Evolutionary conservation across 2,888 invertebrate species (phyloP).

Genomic region (Trachelus stipa): DNA sequence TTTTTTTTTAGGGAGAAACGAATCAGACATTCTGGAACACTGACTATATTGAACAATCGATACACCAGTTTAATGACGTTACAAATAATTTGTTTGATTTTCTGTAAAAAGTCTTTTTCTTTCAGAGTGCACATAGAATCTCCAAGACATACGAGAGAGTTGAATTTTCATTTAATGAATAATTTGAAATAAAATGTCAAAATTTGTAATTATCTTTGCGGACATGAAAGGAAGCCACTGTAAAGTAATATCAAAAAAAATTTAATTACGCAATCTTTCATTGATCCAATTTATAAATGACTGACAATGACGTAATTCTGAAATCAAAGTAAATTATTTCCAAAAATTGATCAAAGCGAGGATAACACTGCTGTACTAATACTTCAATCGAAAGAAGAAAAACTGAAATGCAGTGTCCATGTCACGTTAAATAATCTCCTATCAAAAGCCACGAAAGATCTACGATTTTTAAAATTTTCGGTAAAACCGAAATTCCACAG

Average conservation of each 20-base stretch:
- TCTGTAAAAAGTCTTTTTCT: background rate
- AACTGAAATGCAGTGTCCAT: background rate
- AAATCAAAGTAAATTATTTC: background rate
- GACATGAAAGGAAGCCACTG: background rate
- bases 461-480: too few species aligned
- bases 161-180: too few species aligned
- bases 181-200: background rate
- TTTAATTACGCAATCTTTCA: background rate
- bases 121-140: background rate
- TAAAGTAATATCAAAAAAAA: background rate
- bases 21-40: background rate
- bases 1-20: too few species aligned
- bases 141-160: background rate
- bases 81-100: background rate
- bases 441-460: too few species aligned
- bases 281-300: background rate
- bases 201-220: background rate
- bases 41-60: background rate
- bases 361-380: background rate
- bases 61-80: background rate
- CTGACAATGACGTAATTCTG: background rate
- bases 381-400: background rate
- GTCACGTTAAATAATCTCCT: too few species aligned
- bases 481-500: background rate
- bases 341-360: background rate